Percentiles rank a stretch among this genome's conserved stretches.
Evolutionary conservation across 2,888 invertebrate species (phyloP).

Genomic region (Plagodis pulveraria): DNA sequence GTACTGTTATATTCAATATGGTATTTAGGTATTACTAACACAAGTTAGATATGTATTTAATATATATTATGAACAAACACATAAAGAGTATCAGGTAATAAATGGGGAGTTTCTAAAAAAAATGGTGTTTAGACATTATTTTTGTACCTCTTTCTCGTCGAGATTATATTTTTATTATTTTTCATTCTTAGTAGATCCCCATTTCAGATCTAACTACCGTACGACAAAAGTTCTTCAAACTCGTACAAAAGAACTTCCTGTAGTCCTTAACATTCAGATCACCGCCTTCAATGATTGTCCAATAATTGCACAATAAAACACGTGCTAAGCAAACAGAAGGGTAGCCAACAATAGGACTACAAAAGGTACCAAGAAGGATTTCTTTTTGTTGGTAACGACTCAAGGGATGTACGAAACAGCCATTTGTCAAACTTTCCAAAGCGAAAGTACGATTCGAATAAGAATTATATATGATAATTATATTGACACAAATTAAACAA

Average conservation of each 20-base stretch:
- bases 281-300: conserved; percentile 65
- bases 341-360: conserved; percentile 62
- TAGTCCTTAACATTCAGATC: conserved; percentile 62
- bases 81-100: too few species aligned
- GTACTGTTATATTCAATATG: too few species aligned
- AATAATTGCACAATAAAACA: conserved; percentile 80
- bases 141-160: too few species aligned
- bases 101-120: too few species aligned
- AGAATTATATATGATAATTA: too few species aligned
- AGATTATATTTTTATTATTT: too few species aligned
- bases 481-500: too few species aligned
- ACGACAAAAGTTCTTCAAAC: conserved; percentile 1
- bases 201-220: not conserved
- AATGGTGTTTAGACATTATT: too few species aligned
- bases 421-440: conserved; percentile 13
- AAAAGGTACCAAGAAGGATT: conserved; percentile 54
- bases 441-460: too few species aligned
- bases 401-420: conserved; percentile 35
- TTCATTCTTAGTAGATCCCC: not conserved
- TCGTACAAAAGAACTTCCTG: conserved; percentile 61
- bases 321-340: conserved; percentile 76
- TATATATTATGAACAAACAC: too few species aligned
- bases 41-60: too few species aligned
- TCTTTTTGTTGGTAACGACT: conserved; percentile 42
- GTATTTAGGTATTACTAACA: too few species aligned